These are phyloP conservation scores for Sinopyrophorus schimmeli DNA, from an alignment of 2,888 invertebrate genomes.

Conservation along the genomic window DNA sequence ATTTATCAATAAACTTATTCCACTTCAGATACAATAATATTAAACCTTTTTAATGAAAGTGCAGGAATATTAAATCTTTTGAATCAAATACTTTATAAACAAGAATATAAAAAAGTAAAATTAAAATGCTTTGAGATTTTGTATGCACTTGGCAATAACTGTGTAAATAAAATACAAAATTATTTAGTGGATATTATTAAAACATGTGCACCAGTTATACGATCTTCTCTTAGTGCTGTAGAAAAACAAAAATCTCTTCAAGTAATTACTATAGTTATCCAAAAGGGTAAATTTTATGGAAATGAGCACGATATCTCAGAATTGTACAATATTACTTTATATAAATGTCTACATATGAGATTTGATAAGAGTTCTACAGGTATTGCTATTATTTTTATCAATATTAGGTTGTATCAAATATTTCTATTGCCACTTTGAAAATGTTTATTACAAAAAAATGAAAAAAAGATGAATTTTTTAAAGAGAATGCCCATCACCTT, in stretches of 20 bases:
- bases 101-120: conserved; percentile 39
- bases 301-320: conserved; percentile 25
- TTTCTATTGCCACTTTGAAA: no score
- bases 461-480: no score
- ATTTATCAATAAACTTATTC: no score
- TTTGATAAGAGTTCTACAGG: conserved; percentile 39
- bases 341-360: conserved; percentile 33
- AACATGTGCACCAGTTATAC: conserved; percentile 40
- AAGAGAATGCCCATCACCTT: no score
- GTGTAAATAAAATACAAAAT: conserved; percentile 40
- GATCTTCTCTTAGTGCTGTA: conserved; percentile 34
- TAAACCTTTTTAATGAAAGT: conserved; percentile 43
- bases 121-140: conserved; percentile 44
- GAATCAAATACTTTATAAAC: conserved; percentile 32
- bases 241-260: conserved; percentile 45
- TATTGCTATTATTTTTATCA: no score
- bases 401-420: no score
- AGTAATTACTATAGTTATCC: conserved; percentile 33
- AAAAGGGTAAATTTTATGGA: conserved; percentile 23
- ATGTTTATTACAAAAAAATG: no score
- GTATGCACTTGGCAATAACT: conserved; percentile 46
- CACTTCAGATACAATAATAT: conserved; percentile 43
- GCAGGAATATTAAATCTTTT: conserved; percentile 44
- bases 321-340: conserved; percentile 32
- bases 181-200: conserved; percentile 43